Base-by-base conservation (phyloP, 2,888 invertebrate genomes). In the Priocnemis perturbator region DNA sequence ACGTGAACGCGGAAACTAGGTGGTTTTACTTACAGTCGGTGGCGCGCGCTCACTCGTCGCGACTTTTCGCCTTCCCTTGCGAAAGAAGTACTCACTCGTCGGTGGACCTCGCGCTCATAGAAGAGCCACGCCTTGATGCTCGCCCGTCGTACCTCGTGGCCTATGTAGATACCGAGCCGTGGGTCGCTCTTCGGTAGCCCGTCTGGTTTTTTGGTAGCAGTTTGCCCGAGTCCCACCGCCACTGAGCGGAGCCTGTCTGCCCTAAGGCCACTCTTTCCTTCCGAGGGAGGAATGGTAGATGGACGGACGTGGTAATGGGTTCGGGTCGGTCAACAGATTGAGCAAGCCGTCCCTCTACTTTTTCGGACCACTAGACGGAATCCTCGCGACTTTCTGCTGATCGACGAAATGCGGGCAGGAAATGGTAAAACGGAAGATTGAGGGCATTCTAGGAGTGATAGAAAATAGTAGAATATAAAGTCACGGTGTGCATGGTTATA, bases 201-300 rank as follows among this genome's bases (percentile, higher is more conserved):
- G 83, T 82, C 84, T 83, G 85, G 85, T 87, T 87, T 88, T 87
- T 87, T 87, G 86, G 87, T 87, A 85, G 86, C 86, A 71, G 78
- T 78, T 81, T 77, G 77, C 79, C 73, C 65, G 75, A 71, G 81
- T 77, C 71, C 73, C 79, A 77, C 75, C 77, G 79, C 79, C 80
- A 78, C 81, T 76, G 78, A 73, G 76, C 59, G 67, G 50, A 74
- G 74, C 73, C 69, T 73, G 75, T 70, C 74, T 81, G 81, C 83
- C 83, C 82, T 76, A 69, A 79, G 82, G 85, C 83, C 69, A 74
- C 74, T 79, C 78, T 79, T 80, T 78, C 80, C 82, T 81, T 79
- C 81, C 81, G 77, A 81, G 75, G 78, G 71, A 73, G 74, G 72
- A 75, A 78, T 70, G 78, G 74, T 75, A 74, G 73, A 76, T 76